Conservation (phyloP, 2,888 invertebrate species). For the Theretra japonica region DNA sequence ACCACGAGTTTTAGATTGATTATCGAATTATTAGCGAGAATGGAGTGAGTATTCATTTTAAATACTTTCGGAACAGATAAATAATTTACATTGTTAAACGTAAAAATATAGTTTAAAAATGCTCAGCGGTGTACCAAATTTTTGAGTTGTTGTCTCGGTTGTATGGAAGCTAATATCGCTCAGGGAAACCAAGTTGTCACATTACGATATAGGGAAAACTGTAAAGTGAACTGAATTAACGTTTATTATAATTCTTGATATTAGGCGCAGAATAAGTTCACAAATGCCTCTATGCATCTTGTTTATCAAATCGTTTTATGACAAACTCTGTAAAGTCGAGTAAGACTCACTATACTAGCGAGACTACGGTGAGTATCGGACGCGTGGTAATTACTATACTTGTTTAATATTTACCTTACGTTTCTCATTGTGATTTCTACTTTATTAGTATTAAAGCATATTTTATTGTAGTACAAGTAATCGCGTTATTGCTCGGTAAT, state of each 20-base stretch:
- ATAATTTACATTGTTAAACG: not conserved
- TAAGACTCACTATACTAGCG: not conserved
- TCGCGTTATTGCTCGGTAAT: slow-evolving; percentile 38
- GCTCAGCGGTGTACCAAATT: no score
- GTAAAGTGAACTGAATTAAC: no score
- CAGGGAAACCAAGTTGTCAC: no score
- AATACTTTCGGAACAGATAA: not conserved
- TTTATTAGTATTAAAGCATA: slow-evolving; percentile 47
- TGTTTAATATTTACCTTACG: slow-evolving; percentile 38
- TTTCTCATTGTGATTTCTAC: slow-evolving; percentile 43
- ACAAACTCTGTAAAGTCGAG: not conserved
- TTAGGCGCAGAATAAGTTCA: no score
- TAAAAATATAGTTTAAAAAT: not conserved
- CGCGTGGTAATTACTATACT: slow-evolving; percentile 31
- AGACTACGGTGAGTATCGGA: not conserved
- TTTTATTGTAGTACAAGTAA: slow-evolving; percentile 46
- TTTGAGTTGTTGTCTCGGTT: no score
- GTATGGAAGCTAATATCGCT: no score
- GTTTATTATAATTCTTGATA: no score
- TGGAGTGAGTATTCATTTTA: not conserved
- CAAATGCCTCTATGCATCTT: no score
- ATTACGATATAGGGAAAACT: no score
- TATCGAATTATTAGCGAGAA: slow-evolving; percentile 22
- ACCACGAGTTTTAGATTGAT: slow-evolving; percentile 27
- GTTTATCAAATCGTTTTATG: not conserved